Base-by-base conservation (phyloP, 2,113 vertebrate genomes). In the Prinia subflava region DNA sequence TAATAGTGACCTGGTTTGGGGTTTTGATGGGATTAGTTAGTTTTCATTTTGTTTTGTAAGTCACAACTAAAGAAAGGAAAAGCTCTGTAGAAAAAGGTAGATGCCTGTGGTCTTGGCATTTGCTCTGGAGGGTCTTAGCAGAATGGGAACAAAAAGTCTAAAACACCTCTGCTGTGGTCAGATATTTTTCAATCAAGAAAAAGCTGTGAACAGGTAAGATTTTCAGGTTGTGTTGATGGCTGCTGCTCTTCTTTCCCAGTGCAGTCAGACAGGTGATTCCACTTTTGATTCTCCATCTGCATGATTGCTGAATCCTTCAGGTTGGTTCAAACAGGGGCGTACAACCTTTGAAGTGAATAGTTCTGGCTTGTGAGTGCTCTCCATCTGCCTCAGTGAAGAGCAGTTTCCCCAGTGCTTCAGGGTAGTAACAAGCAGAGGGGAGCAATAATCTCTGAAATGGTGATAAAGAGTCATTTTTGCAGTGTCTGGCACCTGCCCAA, bases 241-340 rank as follows among this genome's bases (percentile, higher is more conserved):
- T 81, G 68, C 46, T 73, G 28, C 62, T 83, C 12, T 18, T 77
- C 22, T 82, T 30, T 65, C 60, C 33, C 13, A 8, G 0, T 12
- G 41, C 3, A 39, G 67, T 14, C 67, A 85, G 49, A 30, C 28
- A 55, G 8, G 23, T 77, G 55, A 31, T 59, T 88, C 30, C 39
- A 4, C n/a, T 44, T 2, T 0, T 42, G 68, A 8, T 30, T 42
- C 30, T 46, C 83, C 47, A 27, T 25, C 33, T 0, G 7, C 16
- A 18, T 6, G 21, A 1, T 7, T 73, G 37, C 63, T 5, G 23
- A 21, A 11, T 64, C 2, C 1, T 30, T n/a, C 1, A 11, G 42
- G 12, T 46, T 30, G 39, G 44, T 49, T 84, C 27, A 17, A 2
- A n/a, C 39, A n/a, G 63, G 47, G 67, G 44, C 57, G 62, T 31